Base-by-base conservation (phyloP, 2,888 invertebrate species). In the Epinotia nisella region DNA sequence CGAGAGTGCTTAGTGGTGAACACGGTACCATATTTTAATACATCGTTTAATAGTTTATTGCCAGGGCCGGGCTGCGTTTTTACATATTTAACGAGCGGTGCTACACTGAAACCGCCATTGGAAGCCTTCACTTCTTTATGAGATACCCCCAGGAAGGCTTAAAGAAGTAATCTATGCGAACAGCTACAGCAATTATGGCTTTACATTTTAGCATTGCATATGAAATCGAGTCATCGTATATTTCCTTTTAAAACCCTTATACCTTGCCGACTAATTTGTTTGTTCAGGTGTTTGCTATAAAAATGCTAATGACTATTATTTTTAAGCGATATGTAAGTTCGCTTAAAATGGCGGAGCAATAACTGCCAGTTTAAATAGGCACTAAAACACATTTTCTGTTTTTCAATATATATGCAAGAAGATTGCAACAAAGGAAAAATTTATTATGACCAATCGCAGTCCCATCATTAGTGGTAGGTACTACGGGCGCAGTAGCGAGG, bases 31-130 rank as follows among this genome's bases (percentile, higher is more conserved):
- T 76, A 75, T 75, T 76, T 75, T 73, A 75, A 74, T 75, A 68
- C 75, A 64, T 75, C 70, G 69, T 71, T 74, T 72, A 77, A 71
- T 73, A 74, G 75, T 76, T 77, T 76, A 77, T 76, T 68, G 74
- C 65, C 65, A 62, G 71, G 29, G 55, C 53, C 58, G 66, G n/a
- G 51, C 75, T 75, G 76, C 71, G 78, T 79, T 81, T 81, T 81
- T 81, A 82, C 81, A 81, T 81, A 80, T 79, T 79, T 80, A 82
- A 81, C 81, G 79, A 82, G 79, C 79, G 75, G 76, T 72, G 76
- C 77, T 75, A 71, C 75, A 75, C 76, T 77, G 75, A 76, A 77
- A 71, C 78, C 76, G 69, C 70, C 74, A 76, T 79, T 74, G 69
- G 68, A 69, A 67, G 62, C 65, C 61, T 61, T 66, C 61, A 75